A percentile compares a stretch with the other conserved stretches of the same genome.
phyloP scores from a whole-genome alignment of 2,113 vertebrate species.

The Grantiella picta region DNA sequence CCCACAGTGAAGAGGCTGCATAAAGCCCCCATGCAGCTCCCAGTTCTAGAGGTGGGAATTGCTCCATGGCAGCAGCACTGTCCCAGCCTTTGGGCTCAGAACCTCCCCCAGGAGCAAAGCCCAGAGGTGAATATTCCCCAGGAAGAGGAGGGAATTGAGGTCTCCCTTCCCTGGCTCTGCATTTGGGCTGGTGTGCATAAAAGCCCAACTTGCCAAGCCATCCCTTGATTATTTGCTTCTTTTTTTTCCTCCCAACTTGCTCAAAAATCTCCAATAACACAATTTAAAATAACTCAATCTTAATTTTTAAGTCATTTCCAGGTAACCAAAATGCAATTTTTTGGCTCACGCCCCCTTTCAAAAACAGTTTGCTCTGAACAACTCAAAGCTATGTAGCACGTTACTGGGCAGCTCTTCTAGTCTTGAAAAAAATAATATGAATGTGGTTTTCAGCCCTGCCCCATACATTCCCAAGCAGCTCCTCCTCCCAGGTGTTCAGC shows the following conservation, averaged over 20 bases:
- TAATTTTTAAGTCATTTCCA: not conserved
- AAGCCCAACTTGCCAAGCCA: not conserved
- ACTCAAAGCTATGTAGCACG: not conserved
- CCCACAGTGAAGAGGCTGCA: not conserved
- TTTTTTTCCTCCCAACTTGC: not conserved
- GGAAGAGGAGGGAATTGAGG: not conserved
- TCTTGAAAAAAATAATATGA: not conserved
- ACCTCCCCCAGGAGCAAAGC: not conserved
- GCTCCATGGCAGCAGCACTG: not conserved
- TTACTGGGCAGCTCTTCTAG: not conserved
- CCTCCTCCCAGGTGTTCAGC: not conserved
- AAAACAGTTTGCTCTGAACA: not conserved
- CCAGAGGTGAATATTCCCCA: accelerated
- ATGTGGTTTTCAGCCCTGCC: not conserved
- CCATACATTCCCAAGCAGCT: not conserved
- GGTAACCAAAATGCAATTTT: not conserved
- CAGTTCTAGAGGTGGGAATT: no score
- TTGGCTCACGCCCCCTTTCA: not conserved
- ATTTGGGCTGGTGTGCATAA: not conserved
- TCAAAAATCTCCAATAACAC: not conserved
- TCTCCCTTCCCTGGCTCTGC: not conserved
- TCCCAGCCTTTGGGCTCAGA: not conserved
- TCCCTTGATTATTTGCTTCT: not conserved
- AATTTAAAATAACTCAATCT: not conserved
- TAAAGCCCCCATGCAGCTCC: not conserved